phyloP scores from a whole-genome alignment of 53 echinoderm and acorn worm genomes.

The Glandiceps talaboti region DNA sequence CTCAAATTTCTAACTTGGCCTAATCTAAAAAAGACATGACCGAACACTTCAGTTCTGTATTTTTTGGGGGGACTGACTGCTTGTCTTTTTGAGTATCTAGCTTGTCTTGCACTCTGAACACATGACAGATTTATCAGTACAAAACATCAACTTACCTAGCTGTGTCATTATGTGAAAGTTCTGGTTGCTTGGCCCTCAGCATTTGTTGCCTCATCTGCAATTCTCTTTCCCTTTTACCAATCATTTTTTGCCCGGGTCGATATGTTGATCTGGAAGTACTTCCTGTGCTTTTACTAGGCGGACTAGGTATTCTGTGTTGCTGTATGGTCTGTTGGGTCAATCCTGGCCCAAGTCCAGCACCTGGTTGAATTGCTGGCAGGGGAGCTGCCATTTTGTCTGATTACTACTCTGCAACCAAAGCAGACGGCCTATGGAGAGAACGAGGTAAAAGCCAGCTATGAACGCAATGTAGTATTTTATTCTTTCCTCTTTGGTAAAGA shows the following conservation, averaged over 20 bases:
- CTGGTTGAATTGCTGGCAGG: slow-evolving; percentile 74
- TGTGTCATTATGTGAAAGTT: slow-evolving; percentile 62
- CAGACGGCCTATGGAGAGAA: no score
- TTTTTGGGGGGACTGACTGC: no score
- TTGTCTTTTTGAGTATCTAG: no score
- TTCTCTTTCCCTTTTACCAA: slow-evolving; percentile 34
- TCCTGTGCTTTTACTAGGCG: slow-evolving; percentile 60
- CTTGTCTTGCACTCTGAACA: no score
- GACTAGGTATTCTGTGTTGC: slow-evolving; percentile 89
- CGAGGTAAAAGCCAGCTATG: no score
- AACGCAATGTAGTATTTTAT: no score
- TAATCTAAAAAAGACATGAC: no score
- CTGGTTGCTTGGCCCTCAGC: slow-evolving; percentile 39
- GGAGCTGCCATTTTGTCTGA: slow-evolving; percentile 75
- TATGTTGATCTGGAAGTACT: slow-evolving; percentile 39
- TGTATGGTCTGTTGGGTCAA: slow-evolving; percentile 36
- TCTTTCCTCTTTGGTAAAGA: no score
- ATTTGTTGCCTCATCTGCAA: slow-evolving; percentile 45
- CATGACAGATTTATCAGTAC: no score
- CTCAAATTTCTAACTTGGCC: no score
- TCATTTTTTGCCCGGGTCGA: slow-evolving; percentile 39
- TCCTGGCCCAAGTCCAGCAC: slow-evolving; percentile 46
- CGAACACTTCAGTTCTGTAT: no score
- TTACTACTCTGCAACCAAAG: not conserved
- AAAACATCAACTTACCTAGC: slow-evolving; percentile 47